phyloP scores from a whole-genome alignment of 2,888 invertebrate species.

The Dryomyza anilis region DNA sequence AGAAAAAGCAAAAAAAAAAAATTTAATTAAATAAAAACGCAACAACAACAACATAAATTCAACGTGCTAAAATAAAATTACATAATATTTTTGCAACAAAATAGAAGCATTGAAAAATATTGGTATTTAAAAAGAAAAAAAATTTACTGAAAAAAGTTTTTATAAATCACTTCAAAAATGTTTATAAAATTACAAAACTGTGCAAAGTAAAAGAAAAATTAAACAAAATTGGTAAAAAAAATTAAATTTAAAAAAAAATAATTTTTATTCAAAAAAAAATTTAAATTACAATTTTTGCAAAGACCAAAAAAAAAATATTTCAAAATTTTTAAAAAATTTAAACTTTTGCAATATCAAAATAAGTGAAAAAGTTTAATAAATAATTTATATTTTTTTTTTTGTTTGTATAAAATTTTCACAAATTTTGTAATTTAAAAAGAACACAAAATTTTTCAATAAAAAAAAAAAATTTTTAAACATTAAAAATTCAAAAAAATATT shows the following conservation, averaged over 20 bases:
- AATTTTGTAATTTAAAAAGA: too few relatives aligned
- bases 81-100: background rate
- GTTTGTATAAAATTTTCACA: too few relatives aligned
- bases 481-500: too few relatives aligned
- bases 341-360: background rate
- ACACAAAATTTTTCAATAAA: too few relatives aligned
- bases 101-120: background rate
- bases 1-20: background rate
- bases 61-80: background rate
- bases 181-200: background rate
- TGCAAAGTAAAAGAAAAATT: background rate
- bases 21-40: background rate
- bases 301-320: too few relatives aligned
- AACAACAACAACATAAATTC: background rate
- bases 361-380: background rate
- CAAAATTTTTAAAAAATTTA: too few relatives aligned
- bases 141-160: background rate
- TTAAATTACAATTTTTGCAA: too few relatives aligned
- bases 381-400: too few relatives aligned
- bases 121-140: background rate
- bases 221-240: too few relatives aligned
- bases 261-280: too few relatives aligned
- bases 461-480: too few relatives aligned
- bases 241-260: background rate
- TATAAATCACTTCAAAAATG: conserved; percentile 4